Conservation (phyloP, 92 coral and sea anemone species). For the Porites cylindrica region DNA sequence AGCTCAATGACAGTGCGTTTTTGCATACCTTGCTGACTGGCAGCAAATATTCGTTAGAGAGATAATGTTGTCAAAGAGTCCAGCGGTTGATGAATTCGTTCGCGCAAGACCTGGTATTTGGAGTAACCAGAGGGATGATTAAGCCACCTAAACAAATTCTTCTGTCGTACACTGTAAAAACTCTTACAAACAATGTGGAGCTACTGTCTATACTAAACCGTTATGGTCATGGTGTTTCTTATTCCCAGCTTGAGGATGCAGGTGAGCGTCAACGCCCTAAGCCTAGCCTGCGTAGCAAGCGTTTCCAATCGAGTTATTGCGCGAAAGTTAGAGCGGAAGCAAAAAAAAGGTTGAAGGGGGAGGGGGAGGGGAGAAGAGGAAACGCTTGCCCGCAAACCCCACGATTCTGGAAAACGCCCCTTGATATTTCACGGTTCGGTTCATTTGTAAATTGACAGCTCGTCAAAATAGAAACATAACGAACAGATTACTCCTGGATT, state of each 20-base stretch:
- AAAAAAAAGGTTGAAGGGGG: too few species aligned
- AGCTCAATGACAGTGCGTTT: conserved; percentile 30
- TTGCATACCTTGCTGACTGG: conserved; percentile 34
- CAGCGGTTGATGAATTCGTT: conserved; percentile 38
- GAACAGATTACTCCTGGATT: too few species aligned
- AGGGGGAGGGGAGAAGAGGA: too few species aligned
- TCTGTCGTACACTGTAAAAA: conserved; percentile 9
- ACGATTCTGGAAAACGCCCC: too few species aligned
- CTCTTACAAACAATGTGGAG: conserved; percentile 49
- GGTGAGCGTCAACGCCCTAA: conserved; percentile 61
- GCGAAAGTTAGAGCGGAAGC: too few species aligned
- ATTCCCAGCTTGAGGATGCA: conserved; percentile 69
- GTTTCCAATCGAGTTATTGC: too few species aligned
- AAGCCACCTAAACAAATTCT: conserved; percentile 58
- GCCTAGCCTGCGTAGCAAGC: too few species aligned
- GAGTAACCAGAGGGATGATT: conserved; percentile 26
- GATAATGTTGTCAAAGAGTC: conserved; percentile 21
- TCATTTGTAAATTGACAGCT: too few species aligned
- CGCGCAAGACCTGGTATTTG: conserved; percentile 37
- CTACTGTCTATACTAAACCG: conserved; percentile 39
- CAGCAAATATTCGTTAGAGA: conserved; percentile 11
- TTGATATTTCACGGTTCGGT: too few species aligned
- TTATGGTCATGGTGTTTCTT: conserved; percentile 48
- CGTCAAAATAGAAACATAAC: too few species aligned
- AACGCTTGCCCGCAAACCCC: too few species aligned